phyloP scores from a whole-genome alignment of 2,797 vertebrate genomes.

The Premnoplex brunnescens region DNA sequence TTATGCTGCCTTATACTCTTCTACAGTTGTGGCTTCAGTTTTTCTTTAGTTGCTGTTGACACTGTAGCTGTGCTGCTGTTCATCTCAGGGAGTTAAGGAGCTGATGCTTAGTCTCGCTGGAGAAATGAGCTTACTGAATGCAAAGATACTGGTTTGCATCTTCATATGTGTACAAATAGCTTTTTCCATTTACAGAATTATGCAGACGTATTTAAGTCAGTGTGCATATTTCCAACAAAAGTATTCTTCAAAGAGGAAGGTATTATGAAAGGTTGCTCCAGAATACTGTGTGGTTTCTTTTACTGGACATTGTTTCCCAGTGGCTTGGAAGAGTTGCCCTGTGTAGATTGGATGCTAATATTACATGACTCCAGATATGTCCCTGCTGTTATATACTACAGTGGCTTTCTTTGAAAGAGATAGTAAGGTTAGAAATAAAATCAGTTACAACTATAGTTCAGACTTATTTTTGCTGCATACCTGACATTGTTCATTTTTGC shows the following conservation, averaged over 20 bases:
- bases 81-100: neutral
- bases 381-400: neutral
- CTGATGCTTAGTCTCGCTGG: neutral
- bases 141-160: neutral
- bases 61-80: neutral
- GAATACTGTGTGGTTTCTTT: neutral
- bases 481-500: neutral
- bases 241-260: neutral
- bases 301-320: neutral
- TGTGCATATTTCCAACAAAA: neutral
- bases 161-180: neutral
- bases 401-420: neutral
- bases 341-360: neutral
- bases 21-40: neutral
- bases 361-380: neutral
- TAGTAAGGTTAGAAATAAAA: neutral
- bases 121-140: neutral
- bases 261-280: neutral
- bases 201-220: neutral
- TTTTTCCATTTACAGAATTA: neutral
- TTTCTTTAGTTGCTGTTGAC: neutral
- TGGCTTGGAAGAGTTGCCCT: neutral
- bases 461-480: neutral
- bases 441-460: neutral
- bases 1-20: neutral